phyloP scores from a whole-genome alignment of 92 coral and sea anemone species.

The Zoanthus sansibaricus region DNA sequence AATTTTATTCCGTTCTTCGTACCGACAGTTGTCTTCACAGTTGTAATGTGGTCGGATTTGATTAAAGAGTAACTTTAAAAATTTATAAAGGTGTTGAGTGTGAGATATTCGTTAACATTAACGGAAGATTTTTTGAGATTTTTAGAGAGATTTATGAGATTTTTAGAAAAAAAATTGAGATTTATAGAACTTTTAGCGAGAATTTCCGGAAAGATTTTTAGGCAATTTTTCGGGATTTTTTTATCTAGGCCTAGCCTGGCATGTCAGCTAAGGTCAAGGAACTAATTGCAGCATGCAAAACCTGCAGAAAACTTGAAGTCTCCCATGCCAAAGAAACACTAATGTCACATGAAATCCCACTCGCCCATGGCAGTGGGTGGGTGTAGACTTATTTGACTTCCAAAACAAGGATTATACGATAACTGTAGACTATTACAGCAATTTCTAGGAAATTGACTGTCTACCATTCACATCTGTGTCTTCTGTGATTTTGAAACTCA shows the following conservation, averaged over 20 bases:
- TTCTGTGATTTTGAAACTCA: too few species aligned
- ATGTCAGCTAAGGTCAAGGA: too few species aligned
- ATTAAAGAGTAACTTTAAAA: constrained; percentile 32
- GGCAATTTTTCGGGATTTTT: constrained; percentile 1
- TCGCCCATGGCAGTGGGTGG: too few species aligned
- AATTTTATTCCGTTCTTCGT: constrained; percentile 7
- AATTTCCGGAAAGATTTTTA: constrained; percentile 17
- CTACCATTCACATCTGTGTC: too few species aligned
- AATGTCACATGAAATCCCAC: too few species aligned
- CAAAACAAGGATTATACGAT: too few species aligned
- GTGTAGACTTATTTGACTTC: too few species aligned
- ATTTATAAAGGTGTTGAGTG: constrained; percentile 27
- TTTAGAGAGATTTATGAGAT: constrained; percentile 13
- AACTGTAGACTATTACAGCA: too few species aligned
- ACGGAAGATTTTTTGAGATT: constrained; percentile 29
- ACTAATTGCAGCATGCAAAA: too few species aligned
- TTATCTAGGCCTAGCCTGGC: background rate
- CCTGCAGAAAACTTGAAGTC: too few species aligned
- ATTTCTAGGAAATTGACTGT: too few species aligned
- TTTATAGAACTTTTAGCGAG: constrained; percentile 9
- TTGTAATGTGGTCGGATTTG: constrained; percentile 18
- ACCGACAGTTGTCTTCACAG: constrained; percentile 14
- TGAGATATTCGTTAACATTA: constrained; percentile 18
- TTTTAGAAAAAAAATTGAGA: background rate
- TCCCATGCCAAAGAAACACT: too few species aligned